Conservation (phyloP, 2,888 invertebrate species). For the Drosophila parthenogenetica region DNA sequence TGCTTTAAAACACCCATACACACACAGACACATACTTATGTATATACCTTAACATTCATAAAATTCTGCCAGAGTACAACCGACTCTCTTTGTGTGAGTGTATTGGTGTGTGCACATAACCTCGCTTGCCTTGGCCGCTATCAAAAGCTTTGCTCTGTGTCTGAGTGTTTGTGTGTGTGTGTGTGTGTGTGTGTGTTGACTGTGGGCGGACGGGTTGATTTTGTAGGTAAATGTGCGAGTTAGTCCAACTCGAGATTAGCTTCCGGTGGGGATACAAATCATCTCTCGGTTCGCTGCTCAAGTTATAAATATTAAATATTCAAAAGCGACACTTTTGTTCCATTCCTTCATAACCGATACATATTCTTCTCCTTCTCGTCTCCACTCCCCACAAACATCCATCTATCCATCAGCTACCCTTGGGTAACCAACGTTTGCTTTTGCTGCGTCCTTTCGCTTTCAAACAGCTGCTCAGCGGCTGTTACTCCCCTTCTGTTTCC, state of each 20-base stretch:
- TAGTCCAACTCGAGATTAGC: slow-evolving; percentile 78
- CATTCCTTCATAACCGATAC: slow-evolving; percentile 21
- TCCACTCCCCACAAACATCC: slow-evolving; percentile 21
- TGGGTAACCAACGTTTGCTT: slow-evolving; percentile 51
- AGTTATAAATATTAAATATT: slow-evolving; percentile 78
- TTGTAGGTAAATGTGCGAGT: slow-evolving; percentile 43
- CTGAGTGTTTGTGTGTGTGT: slow-evolving; percentile 27
- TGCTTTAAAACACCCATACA: slow-evolving; percentile 66
- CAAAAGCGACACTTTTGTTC: slow-evolving; percentile 63
- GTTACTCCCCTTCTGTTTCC: not conserved
- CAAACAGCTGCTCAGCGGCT: slow-evolving; percentile 66
- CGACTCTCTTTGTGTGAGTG: slow-evolving; percentile 22
- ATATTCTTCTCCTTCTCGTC: not conserved
- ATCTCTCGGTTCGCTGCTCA: slow-evolving; percentile 79
- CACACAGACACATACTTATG: slow-evolving; percentile 16
- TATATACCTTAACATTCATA: slow-evolving; percentile 21
- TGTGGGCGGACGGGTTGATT: slow-evolving; percentile 21
- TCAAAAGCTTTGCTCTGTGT: slow-evolving; percentile 51
- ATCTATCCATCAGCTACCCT: slow-evolving; percentile 50
- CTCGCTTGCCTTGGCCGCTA: slow-evolving; percentile 45
- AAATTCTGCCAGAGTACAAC: slow-evolving; percentile 11
- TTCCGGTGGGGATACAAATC: slow-evolving; percentile 79
- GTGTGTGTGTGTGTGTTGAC: slow-evolving; percentile 14
- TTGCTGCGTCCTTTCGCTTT: slow-evolving; percentile 71
- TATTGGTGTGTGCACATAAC: slow-evolving; percentile 32